A percentile compares a stretch with the other conserved stretches of the same genome.
Conservation (phyloP, 2,797 vertebrate genomes). For the Crenuchus spilurus region DNA sequence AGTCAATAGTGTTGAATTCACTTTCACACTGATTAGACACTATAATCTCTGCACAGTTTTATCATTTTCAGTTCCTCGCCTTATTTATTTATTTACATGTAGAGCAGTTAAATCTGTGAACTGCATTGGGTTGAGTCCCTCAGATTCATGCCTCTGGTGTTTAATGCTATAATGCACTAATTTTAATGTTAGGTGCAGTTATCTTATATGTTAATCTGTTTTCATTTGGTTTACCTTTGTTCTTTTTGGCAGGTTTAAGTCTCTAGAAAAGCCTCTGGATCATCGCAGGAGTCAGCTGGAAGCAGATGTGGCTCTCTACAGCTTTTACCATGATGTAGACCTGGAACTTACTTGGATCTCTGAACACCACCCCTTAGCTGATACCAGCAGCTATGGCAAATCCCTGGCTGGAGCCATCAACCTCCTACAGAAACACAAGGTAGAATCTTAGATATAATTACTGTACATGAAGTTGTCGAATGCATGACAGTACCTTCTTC, state of each 20-base stretch:
- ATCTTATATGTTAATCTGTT: background rate
- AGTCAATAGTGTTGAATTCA: no score
- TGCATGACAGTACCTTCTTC: no score
- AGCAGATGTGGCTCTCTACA: constrained; percentile 78
- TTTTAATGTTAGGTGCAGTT: background rate
- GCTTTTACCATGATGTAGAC: constrained; percentile 82
- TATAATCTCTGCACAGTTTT: no score
- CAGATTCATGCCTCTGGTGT: no score
- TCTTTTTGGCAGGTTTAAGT: constrained; percentile 79
- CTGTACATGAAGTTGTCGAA: no score
- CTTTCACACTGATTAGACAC: no score
- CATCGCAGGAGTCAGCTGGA: constrained; percentile 75
- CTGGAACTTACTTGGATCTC: constrained; percentile 86
- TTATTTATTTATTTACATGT: no score
- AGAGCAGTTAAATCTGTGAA: no score
- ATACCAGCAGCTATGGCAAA: constrained; percentile 69
- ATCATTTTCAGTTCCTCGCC: no score
- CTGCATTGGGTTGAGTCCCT: no score
- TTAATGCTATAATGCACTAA: no score
- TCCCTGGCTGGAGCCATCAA: constrained; percentile 76
- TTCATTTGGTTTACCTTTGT: background rate
- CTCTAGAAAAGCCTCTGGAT: constrained; percentile 82
- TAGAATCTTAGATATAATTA: constrained; percentile 61
- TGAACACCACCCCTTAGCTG: constrained; percentile 76
- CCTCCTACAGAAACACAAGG: constrained; percentile 85